Conservation (phyloP, 2,888 invertebrate genomes). For the Caenorhabditis virilis region DNA sequence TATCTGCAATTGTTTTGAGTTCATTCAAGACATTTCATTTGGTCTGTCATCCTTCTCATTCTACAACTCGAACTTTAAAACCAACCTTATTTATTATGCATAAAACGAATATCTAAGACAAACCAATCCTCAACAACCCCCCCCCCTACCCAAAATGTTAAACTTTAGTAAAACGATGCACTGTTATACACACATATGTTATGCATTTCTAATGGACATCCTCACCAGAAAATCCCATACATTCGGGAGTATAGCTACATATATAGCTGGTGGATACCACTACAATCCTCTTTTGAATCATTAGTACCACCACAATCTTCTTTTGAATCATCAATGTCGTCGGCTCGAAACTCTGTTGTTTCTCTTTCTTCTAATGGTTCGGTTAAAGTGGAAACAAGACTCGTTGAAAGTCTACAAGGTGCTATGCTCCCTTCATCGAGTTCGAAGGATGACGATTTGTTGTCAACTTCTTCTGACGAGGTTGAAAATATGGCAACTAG, state of each 20-base stretch:
- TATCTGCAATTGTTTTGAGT: too few relatives aligned
- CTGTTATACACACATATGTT: too few relatives aligned
- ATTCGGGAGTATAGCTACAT: conserved; percentile 4
- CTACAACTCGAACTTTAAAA: too few relatives aligned
- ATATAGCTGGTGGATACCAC: too few relatives aligned
- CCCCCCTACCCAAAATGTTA: too few relatives aligned
- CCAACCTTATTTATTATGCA: too few relatives aligned
- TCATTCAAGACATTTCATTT: too few relatives aligned
- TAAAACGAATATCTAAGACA: too few relatives aligned
- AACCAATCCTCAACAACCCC: too few relatives aligned
- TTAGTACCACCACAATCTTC: too few relatives aligned
- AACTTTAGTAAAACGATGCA: too few relatives aligned
- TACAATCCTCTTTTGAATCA: background rate
- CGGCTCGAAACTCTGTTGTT: conserved; percentile 58
- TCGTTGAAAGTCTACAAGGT: conserved; percentile 44
- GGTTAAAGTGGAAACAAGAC: conserved; percentile 45
- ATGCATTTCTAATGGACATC: background rate
- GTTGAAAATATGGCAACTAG: conserved; percentile 59
- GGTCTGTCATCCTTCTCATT: too few relatives aligned
- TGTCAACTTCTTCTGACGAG: conserved; percentile 59
- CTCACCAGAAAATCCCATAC: background rate
- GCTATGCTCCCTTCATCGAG: conserved; percentile 57
- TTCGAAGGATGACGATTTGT: conserved; percentile 58
- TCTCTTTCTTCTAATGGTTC: conserved; percentile 53
- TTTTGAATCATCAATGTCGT: conserved; percentile 34